These are phyloP conservation scores for Amazona vittata DNA, from an alignment of 2,113 vertebrate species.

Conservation along the genomic window DNA sequence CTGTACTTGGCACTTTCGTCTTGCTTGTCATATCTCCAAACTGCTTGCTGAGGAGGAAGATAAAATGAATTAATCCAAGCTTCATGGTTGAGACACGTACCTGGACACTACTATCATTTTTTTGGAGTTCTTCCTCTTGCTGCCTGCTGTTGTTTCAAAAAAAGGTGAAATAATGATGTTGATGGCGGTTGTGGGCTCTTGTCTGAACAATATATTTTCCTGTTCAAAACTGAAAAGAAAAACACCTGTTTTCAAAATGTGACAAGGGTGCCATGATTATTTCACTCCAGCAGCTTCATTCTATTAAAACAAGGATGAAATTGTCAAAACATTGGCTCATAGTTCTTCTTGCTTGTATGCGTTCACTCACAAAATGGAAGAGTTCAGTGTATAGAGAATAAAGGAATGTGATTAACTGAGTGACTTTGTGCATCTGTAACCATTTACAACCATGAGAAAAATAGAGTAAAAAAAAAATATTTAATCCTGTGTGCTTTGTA, in stretches of 20 bases:
- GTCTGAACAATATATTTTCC: background rate
- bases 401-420: background rate
- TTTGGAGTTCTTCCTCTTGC: background rate
- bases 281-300: background rate
- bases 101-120: background rate
- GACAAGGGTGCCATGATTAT: background rate
- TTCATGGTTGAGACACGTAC: background rate
- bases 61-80: background rate
- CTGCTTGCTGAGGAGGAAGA: background rate
- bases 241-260: slow-evolving; percentile 4
- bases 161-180: background rate
- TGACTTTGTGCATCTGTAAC: background rate
- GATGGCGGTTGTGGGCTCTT: background rate
- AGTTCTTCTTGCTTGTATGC: background rate
- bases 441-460: background rate
- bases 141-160: background rate
- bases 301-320: background rate
- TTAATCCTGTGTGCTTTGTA: background rate
- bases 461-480: background rate
- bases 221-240: background rate
- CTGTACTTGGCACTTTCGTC: background rate
- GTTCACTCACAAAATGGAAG: background rate
- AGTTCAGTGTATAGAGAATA: background rate
- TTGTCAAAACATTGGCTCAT: background rate
- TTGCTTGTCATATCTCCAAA: background rate